These are phyloP conservation scores for Parasteatoda lunata DNA, from an alignment of 2,888 invertebrate genomes.

Conservation along the genomic window DNA sequence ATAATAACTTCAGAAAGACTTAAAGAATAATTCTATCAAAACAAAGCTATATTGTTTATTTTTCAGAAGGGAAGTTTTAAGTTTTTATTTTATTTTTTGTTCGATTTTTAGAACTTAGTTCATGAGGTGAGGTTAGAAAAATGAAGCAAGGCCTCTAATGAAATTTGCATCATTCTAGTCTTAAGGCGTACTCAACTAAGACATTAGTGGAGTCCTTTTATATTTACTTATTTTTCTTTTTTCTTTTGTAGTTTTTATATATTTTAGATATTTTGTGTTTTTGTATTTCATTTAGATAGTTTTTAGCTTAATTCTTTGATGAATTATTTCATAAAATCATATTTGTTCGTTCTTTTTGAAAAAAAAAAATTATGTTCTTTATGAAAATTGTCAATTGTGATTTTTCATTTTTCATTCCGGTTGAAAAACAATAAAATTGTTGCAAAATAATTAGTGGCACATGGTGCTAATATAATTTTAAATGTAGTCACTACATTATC, in stretches of 20 bases:
- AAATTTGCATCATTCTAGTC: conserved; percentile 52
- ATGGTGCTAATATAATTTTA: conserved; percentile 9
- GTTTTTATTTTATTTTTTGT: too few relatives aligned
- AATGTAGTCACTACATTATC: conserved; percentile 22
- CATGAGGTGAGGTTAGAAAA: too few relatives aligned
- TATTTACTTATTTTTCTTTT: conserved; percentile 38
- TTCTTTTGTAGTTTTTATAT: conserved; percentile 64
- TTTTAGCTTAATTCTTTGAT: conserved; percentile 30
- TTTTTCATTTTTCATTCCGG: neutral
- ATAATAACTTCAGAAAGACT: too few relatives aligned
- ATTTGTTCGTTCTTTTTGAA: too few relatives aligned
- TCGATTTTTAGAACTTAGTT: too few relatives aligned
- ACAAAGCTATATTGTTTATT: too few relatives aligned
- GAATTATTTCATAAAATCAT: too few relatives aligned
- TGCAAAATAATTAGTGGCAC: conserved; percentile 2
- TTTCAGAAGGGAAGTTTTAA: too few relatives aligned
- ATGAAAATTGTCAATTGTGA: too few relatives aligned
- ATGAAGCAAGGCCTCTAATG: neutral
- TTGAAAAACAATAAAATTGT: neutral
- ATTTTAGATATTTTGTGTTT: conserved; percentile 63
- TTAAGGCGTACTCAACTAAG: conserved; percentile 7
- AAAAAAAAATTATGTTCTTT: too few relatives aligned
- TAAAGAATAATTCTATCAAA: too few relatives aligned
- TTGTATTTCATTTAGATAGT: conserved; percentile 54
- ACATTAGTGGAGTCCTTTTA: conserved; percentile 15